Conservation (phyloP, 2,797 vertebrate species). For the Pseudopleuronectes americanus region DNA sequence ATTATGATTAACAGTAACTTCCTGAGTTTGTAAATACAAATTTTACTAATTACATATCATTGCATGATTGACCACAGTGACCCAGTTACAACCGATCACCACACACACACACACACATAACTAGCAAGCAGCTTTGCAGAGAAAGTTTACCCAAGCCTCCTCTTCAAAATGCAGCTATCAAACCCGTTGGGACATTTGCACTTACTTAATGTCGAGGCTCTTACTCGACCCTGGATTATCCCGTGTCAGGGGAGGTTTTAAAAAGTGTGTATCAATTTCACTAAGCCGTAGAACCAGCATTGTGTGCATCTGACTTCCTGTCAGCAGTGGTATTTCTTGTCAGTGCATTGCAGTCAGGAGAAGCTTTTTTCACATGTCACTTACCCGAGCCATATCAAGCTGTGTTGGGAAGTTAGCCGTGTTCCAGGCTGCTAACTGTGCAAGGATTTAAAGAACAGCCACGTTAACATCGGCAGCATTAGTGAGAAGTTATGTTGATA, state of each 20-base stretch:
- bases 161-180: slow-evolving; percentile 51
- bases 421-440: slow-evolving; percentile 18
- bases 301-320: slow-evolving; percentile 62
- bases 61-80: neutral
- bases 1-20: too few species aligned
- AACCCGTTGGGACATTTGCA: slow-evolving; percentile 46
- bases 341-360: slow-evolving; percentile 44
- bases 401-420: slow-evolving; percentile 42
- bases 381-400: slow-evolving; percentile 31
- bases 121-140: slow-evolving; percentile 3
- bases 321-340: slow-evolving; percentile 54
- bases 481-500: neutral
- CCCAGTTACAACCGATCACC: slow-evolving; percentile 6
- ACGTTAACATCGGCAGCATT: neutral
- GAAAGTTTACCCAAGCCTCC: slow-evolving; percentile 3
- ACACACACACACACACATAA: neutral
- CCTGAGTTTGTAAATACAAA: too few species aligned
- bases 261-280: slow-evolving; percentile 65
- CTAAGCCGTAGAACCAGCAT: slow-evolving; percentile 53
- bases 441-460: neutral
- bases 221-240: slow-evolving; percentile 65
- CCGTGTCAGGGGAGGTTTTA: slow-evolving; percentile 61
- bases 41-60: neutral
- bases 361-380: slow-evolving; percentile 59
- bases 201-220: slow-evolving; percentile 58